Percentiles rank a stretch among this genome's conserved stretches.
phyloP scores from a whole-genome alignment of 2,888 invertebrate species.

The Chorisops tibialis region DNA sequence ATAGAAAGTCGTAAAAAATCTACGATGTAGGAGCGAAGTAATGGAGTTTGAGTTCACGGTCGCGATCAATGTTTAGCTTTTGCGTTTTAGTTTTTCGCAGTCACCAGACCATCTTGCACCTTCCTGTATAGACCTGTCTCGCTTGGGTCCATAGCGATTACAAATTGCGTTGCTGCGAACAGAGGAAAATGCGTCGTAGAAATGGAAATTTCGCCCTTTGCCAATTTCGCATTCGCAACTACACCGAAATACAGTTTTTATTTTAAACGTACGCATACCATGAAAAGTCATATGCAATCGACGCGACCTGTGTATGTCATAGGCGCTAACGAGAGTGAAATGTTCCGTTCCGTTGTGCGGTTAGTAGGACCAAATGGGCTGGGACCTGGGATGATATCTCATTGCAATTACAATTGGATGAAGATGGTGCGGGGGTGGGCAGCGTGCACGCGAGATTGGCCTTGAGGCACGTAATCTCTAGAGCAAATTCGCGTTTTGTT shows the following conservation, averaged over 20 bases:
- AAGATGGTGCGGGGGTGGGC: neutral
- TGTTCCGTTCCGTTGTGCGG: neutral
- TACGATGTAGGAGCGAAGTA: too few species aligned
- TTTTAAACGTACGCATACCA: neutral
- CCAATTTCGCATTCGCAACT: constrained; percentile 2
- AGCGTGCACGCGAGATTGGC: neutral
- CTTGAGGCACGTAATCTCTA: constrained; percentile 6
- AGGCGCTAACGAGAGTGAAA: constrained; percentile 30
- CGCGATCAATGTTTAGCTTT: constrained; percentile 1
- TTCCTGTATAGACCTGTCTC: neutral
- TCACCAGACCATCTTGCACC: constrained; percentile 1
- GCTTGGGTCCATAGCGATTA: neutral
- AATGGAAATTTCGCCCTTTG: neutral
- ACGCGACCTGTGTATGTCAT: neutral
- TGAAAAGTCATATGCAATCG: neutral
- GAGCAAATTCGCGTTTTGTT: constrained; percentile 1
- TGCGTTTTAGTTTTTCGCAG: neutral
- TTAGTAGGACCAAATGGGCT: neutral
- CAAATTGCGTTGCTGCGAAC: neutral
- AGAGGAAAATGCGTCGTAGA: neutral
- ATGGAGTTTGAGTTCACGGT: constrained; percentile 1
- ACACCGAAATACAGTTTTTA: neutral
- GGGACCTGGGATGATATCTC: neutral
- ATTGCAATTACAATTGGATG: too few species aligned
- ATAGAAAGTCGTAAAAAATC: too few species aligned